Evolutionary conservation across 2,113 vertebrate genomes (phyloP).

Genomic region (Limanda limanda): DNA sequence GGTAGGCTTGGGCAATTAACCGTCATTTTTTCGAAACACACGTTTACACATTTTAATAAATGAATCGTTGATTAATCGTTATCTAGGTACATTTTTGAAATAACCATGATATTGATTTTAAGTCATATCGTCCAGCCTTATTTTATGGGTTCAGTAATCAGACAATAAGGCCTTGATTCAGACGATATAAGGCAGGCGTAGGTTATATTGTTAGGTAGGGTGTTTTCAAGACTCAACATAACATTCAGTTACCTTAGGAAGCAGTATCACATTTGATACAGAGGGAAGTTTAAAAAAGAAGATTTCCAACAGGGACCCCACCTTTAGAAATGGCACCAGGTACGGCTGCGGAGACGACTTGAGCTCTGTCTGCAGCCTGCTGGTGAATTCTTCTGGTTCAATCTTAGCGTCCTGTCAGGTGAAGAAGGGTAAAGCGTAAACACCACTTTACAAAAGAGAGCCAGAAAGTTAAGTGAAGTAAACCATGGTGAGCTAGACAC

Average conservation of each 20-base stretch:
- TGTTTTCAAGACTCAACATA: background rate
- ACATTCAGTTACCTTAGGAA: background rate
- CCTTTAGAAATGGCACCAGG: slow-evolving; percentile 92
- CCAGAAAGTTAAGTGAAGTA: slow-evolving; percentile 1
- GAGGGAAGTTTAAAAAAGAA: background rate
- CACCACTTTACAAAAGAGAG: slow-evolving; percentile 3
- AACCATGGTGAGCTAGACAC: slow-evolving; percentile 14
- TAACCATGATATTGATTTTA: too few species aligned
- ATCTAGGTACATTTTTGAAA: too few species aligned
- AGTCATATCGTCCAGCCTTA: too few species aligned
- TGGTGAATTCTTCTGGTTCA: slow-evolving; percentile 91
- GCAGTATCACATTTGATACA: background rate
- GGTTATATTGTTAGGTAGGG: background rate
- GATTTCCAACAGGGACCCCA: slow-evolving; percentile 46
- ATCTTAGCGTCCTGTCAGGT: slow-evolving; percentile 88
- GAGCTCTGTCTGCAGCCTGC: slow-evolving; percentile 87
- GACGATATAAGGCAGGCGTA: background rate
- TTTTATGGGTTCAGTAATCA: background rate
- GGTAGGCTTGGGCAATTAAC: too few species aligned
- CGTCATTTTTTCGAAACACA: too few species aligned
- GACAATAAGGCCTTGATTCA: background rate
- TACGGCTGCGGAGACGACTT: slow-evolving; percentile 93
- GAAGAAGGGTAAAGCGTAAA: slow-evolving; percentile 3
- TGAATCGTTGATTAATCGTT: too few species aligned
- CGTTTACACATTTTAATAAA: too few species aligned